Evolutionary conservation across 2,113 vertebrate genomes (phyloP), one percentile per base, ranked within the genome.

Genomic region (Origma solitaria): DNA sequence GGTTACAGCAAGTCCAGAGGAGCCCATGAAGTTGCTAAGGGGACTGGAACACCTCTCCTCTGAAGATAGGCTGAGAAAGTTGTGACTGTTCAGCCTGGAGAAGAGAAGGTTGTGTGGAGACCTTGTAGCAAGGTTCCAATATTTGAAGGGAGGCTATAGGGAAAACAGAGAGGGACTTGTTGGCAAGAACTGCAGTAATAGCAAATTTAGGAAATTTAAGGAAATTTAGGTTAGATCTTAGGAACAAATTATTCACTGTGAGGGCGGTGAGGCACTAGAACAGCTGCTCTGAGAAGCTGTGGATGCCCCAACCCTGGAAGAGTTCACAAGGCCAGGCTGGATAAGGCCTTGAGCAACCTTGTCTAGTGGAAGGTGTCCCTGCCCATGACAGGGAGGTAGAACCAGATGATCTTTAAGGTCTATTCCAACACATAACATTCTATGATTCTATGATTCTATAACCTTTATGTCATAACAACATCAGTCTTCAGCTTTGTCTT

Each of bases 351-450:
- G 38, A 44, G 38, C 22, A 51, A 15, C 17, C 6, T 58, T 7
- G 33, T 33, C 5, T 38, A 15, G 27, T 42, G 37, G 22, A 21
- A 35, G 31, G 7, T 33, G 40, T 40, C 15, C 27, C 40, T 15
- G n/a, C n/a, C 22, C 3, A 3, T 19, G 23, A 18, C 12, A 3
- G 1, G 38, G n/a, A 6, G 22, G 1, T 45, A 22, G 22, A 60
- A 37, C 8, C 15, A 27, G 9, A 7, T 53, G 38, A 28, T 45
- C 18, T 28, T 22, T 69, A 45, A 45, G 8, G 45, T 51, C 23
- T 21, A 27, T 60, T 23, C 22, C 54, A 69, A 53, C 18, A 15
- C 33, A 44, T 45, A 37, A 45, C 6, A 28, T 45, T 86, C 27
- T 44, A 6, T 51, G 21, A 5, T 22, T 44, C 9, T 11, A 3